Evolutionary conservation across 2,888 invertebrate genomes (phyloP).

Genomic region (Bombyx huttoni): DNA sequence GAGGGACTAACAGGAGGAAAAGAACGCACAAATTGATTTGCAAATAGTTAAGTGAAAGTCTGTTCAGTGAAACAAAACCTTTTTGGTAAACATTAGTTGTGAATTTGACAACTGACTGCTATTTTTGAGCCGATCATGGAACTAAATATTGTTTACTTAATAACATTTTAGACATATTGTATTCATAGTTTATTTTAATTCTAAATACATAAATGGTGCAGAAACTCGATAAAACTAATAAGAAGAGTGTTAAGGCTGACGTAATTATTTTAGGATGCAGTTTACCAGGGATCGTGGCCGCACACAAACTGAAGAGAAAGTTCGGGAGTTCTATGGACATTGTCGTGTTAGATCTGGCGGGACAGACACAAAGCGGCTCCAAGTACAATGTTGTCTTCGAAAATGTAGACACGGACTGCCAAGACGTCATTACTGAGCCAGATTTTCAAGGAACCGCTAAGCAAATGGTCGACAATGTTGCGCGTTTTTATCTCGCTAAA

Average conservation of each 20-base stretch:
- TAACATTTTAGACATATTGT: neutral
- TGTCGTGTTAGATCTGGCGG: constrained; percentile 42
- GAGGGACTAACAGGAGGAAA: no score
- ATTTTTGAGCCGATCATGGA: no score
- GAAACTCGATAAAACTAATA: constrained; percentile 12
- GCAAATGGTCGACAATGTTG: constrained; percentile 26
- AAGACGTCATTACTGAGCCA: constrained; percentile 1
- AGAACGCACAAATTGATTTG: no score
- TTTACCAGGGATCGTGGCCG: constrained; percentile 54
- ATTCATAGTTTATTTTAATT: neutral
- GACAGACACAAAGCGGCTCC: constrained; percentile 13
- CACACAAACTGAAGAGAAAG: constrained; percentile 50
- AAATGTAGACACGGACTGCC: constrained; percentile 12
- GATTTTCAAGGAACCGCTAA: constrained; percentile 12
- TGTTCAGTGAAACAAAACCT: no score
- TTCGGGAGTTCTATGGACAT: constrained; percentile 56
- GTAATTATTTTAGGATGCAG: constrained; percentile 58
- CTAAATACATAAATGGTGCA: constrained; percentile 12
- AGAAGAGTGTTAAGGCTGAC: constrained; percentile 39
- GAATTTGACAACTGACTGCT: no score
- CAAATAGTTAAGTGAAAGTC: no score
- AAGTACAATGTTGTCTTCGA: constrained; percentile 41
- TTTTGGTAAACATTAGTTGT: no score
- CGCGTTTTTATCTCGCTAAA: constrained; percentile 32
- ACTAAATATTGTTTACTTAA: neutral